Conservation (phyloP, 1,140 invertebrate species). For the Brachionus rotundiformis region DNA sequence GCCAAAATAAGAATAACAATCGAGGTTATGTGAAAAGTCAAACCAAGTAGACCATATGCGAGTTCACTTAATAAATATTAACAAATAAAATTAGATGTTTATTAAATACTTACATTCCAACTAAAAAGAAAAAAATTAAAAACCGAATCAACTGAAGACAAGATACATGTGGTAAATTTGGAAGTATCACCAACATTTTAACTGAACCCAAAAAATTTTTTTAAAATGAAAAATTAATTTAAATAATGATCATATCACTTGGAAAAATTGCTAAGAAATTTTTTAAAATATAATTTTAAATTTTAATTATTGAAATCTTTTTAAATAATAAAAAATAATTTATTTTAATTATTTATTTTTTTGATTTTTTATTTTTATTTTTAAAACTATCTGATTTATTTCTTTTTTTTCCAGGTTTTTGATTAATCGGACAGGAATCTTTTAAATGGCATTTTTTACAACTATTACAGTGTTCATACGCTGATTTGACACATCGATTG, state of each 20-base stretch:
- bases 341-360: background rate
- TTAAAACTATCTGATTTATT: background rate
- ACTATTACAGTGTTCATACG: slow-evolving; percentile 11
- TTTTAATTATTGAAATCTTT: background rate
- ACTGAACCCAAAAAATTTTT: background rate
- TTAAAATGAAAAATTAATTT: background rate
- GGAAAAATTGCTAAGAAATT: slow-evolving; percentile 14
- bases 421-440: background rate
- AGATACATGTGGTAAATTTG: background rate
- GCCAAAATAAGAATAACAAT: background rate
- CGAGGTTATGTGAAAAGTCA: background rate
- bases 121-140: slow-evolving; percentile 19
- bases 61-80: slow-evolving; percentile 8
- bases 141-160: background rate
- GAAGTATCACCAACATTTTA: background rate
- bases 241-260: no score
- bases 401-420: background rate
- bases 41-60: background rate
- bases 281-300: no score
- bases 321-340: background rate
- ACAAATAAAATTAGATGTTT: background rate
- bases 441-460: slow-evolving; percentile 39
- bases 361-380: slow-evolving; percentile 26
- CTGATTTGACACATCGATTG: slow-evolving; percentile 27
- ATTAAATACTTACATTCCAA: background rate